Percentiles rank a stretch among this genome's conserved stretches.
Conservation (phyloP, 2,888 invertebrate genomes). For the Sarcophaga caerulescens region DNA sequence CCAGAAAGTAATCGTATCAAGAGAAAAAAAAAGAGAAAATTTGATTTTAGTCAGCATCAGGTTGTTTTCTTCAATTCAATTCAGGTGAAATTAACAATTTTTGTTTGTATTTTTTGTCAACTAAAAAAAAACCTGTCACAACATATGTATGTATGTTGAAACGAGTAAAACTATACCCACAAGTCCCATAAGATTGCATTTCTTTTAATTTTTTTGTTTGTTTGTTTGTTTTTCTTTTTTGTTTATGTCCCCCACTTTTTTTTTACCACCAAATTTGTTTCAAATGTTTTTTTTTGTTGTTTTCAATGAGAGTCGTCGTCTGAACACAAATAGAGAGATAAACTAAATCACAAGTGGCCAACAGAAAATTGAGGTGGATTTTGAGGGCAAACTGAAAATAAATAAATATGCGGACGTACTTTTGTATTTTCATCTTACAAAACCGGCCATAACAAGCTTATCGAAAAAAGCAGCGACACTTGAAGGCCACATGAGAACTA, state of each 20-base stretch:
- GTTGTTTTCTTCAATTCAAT: background rate
- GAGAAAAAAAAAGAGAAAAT: background rate
- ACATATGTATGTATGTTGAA: conserved; percentile 5
- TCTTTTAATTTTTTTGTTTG: conserved; percentile 26
- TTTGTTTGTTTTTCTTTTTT: conserved; percentile 2
- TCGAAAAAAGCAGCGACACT: conserved; percentile 62
- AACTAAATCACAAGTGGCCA: background rate
- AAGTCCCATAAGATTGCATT: background rate
- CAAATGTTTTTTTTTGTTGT: background rate
- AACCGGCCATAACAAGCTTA: conserved; percentile 4
- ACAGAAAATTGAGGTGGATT: conserved; percentile 36
- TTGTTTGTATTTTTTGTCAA: background rate
- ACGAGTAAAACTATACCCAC: background rate
- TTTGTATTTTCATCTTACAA: conserved; percentile 50
- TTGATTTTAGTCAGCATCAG: background rate
- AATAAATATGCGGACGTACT: conserved; percentile 60
- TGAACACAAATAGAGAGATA: background rate
- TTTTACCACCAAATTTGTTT: background rate
- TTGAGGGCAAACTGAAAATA: conserved; percentile 42
- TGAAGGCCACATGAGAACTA: conserved; percentile 68
- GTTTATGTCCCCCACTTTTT: background rate
- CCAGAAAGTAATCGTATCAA: background rate
- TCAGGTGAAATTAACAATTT: conserved; percentile 23
- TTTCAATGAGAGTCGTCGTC: background rate
- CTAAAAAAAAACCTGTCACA: conserved; percentile 48